These are phyloP conservation scores for Lepidocyrtinus sp. DNA, from an alignment of 2,888 invertebrate species.

Conservation along the genomic window DNA sequence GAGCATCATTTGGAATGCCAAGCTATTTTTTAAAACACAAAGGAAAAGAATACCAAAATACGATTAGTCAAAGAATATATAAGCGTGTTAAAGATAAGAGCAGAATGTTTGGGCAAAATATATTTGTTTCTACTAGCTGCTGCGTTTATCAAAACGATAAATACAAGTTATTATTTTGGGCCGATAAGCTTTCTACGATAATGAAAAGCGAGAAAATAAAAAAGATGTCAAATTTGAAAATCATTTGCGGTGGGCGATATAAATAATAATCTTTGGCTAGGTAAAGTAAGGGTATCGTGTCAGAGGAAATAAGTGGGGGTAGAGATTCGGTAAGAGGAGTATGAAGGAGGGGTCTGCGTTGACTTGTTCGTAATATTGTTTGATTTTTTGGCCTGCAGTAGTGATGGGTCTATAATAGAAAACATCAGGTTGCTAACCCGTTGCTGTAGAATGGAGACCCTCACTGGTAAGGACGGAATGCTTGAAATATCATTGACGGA, in stretches of 20 bases:
- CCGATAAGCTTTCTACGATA: neutral
- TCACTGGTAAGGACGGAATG: constrained; percentile 76
- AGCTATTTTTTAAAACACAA: constrained; percentile 57
- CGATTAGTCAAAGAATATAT: neutral
- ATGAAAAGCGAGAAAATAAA: constrained; percentile 32
- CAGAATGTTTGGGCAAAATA: neutral
- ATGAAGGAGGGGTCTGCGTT: constrained; percentile 38
- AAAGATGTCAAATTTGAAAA: constrained; percentile 37
- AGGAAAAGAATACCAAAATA: constrained; percentile 10
- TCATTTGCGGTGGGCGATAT: constrained; percentile 51
- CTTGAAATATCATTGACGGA: constrained; percentile 76
- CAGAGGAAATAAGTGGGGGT: constrained; percentile 31
- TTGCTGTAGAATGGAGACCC: constrained; percentile 84
- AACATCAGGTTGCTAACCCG: constrained; percentile 80
- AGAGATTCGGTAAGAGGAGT: constrained; percentile 38
- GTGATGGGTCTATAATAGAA: constrained; percentile 62
- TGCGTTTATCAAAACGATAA: constrained; percentile 14
- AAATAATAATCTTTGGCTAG: constrained; percentile 24
- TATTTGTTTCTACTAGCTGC: neutral
- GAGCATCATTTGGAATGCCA: constrained; percentile 88
- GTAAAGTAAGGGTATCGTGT: constrained; percentile 17
- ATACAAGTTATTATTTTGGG: constrained; percentile 6
- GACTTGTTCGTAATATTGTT: constrained; percentile 31
- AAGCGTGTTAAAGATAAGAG: neutral
- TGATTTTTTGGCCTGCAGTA: constrained; percentile 43